Evolutionary conservation across 2,113 vertebrate species (phyloP), one percentile per base, ranked within the genome.

Genomic region (Lethenteron camtschaticum): DNA sequence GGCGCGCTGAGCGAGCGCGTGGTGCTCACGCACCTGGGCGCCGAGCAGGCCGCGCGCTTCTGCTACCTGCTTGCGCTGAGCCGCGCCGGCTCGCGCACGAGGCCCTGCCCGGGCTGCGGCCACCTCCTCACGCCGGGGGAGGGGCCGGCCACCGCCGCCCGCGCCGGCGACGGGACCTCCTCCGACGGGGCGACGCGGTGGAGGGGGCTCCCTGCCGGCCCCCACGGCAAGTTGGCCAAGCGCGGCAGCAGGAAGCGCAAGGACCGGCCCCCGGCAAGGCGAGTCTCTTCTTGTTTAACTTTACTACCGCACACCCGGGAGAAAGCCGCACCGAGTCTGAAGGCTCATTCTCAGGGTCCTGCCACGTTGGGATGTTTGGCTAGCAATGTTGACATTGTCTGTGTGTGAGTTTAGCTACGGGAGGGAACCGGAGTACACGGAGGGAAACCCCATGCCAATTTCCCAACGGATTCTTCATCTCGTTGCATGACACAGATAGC

Each of bases 101-200:
- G 96, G 77, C 89, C 92, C 60, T 99, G 94, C 74, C 94, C 92
- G 59, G 90, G 95, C 77, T 99, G 94, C 84, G 87, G 82, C 78
- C 83, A 86, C 75, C 96, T 99, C 84, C 95, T 88, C 73, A 87
- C 88, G 14, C 84, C 95, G 78, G 87, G 82, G 82, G 76, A 74
- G 85, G 80, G 78, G 78, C 41, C 41, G 6, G 41, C 41, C 41
- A 41, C 41, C 41, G 41, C 41, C 41, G 41, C 41, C 41, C 41
- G 41, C 41, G 41, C 41, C 80, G 83, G 84, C 78, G 81, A 84
- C 77, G 83, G 83, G 74, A 80, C 79, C 69, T 80, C 82, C 73
- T 81, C 78, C 81, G 87, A 83, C 80, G 78, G 81, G 89, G 95
- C 78, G 87, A 85, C 82, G 96, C 87, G 79, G 95, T 89, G 78